phyloP scores from a whole-genome alignment of 2,888 invertebrate genomes.

The Boloria euphrosyne region DNA sequence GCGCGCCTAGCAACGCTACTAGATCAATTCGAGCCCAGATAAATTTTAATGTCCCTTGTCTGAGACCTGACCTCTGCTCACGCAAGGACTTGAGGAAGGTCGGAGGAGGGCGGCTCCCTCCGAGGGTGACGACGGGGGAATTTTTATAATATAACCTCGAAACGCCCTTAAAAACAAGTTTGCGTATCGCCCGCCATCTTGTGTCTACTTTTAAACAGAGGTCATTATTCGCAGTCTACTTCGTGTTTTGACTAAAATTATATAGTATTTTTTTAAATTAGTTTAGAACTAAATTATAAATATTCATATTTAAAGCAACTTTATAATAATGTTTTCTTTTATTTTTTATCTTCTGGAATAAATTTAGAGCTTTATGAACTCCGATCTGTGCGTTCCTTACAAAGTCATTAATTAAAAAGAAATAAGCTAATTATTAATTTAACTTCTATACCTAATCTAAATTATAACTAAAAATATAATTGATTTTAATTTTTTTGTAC shows the following conservation, averaged over 20 bases:
- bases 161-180: constrained; percentile 63
- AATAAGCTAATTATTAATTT: too few relatives aligned
- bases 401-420: too few relatives aligned
- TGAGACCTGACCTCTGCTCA: constrained; percentile 59
- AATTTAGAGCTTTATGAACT: too few relatives aligned
- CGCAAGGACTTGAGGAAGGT: constrained; percentile 52
- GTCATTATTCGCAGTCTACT: constrained; percentile 39
- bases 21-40: constrained; percentile 35
- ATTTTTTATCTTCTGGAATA: too few relatives aligned
- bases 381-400: too few relatives aligned
- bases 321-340: too few relatives aligned
- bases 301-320: not conserved
- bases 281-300: constrained; percentile 2
- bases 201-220: constrained; percentile 40
- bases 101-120: constrained; percentile 50
- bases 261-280: not conserved
- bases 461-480: too few relatives aligned
- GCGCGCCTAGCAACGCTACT: constrained; percentile 33
- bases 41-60: constrained; percentile 40
- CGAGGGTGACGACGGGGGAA: constrained; percentile 59
- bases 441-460: too few relatives aligned
- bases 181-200: constrained; percentile 43
- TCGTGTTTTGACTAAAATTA: constrained; percentile 19
- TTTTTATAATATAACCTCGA: constrained; percentile 75
- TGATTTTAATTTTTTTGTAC: too few relatives aligned